Base-by-base conservation (phyloP, 2,888 invertebrate genomes). In the Xanthia icteritia region DNA sequence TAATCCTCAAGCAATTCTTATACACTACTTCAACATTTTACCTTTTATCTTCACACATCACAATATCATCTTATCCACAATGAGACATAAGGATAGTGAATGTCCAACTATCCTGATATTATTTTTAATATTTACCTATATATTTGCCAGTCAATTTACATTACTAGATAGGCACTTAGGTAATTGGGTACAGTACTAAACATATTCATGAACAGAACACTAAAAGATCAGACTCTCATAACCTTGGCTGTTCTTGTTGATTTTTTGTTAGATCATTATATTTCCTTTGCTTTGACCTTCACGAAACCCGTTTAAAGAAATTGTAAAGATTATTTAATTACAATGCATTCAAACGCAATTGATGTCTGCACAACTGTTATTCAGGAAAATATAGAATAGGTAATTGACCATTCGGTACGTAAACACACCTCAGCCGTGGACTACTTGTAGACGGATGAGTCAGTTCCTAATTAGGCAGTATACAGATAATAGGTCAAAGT, bases 401-500 rank as follows among this genome's bases (percentile, higher is more conserved):
- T 31, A 65, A 66, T 70, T 60, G 36, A 54, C 42, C 27, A n/a
- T 51, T 69, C 15, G 8, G 70, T 45, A 71, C 48, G n/a, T 67
- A 60, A 73, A 60, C 60, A 70, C 51, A 58, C 56, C 42, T 71
- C 27, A 11, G 23, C 13, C 27, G n/a, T n/a, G n/a, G n/a, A n/a
- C 20, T 36, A 56, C 58, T 68, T 61, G 63, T 54, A 45, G 56
- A 51, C 27, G 13, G 63, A 71, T 83, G 83, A 83, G 13, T 83
- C 83, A 83, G 76, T 54, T 73, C 63, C 73, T 83, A 83, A 86
- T 79, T 74, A 79, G 60, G 48, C 54, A 60, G 31, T 75, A 61
- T 56, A 67, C 13, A 56, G 73, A 73, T 82, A 61, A 56, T 64
- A 72, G 72, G 68, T 42, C 67, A 45, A 61, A 27, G 64, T 74